Conservation (phyloP, 2,113 vertebrate species). For the Gymnorhina tibicen region DNA sequence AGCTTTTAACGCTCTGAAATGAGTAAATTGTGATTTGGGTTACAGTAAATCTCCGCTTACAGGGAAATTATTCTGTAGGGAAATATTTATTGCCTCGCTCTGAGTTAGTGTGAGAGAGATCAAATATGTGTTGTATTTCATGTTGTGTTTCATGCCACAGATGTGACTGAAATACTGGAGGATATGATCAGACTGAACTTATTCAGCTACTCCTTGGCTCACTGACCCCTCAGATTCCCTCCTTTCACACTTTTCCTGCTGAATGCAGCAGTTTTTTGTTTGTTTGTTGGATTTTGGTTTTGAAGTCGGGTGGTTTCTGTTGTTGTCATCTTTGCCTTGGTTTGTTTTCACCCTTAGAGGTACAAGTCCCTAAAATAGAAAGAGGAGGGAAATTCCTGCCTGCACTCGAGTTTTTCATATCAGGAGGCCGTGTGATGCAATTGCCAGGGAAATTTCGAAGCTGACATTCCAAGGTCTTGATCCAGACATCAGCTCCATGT, state of each 20-base stretch:
- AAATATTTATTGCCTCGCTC: slow-evolving; percentile 21
- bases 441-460: background rate
- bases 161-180: background rate
- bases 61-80: background rate
- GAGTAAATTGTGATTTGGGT: background rate
- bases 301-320: background rate
- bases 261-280: background rate
- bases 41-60: slow-evolving; percentile 20
- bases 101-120: background rate
- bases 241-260: background rate
- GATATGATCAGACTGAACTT: background rate
- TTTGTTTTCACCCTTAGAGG: background rate
- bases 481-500: background rate
- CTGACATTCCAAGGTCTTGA: slow-evolving; percentile 21
- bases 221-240: background rate
- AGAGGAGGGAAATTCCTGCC: background rate
- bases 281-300: background rate
- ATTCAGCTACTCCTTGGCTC: background rate
- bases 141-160: background rate
- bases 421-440: background rate
- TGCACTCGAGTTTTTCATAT: background rate
- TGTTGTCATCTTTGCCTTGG: background rate
- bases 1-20: background rate
- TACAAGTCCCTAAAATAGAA: background rate
- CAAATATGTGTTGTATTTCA: background rate